Conservation (phyloP, 2,113 vertebrate species). For the Phocoena phocoena region DNA sequence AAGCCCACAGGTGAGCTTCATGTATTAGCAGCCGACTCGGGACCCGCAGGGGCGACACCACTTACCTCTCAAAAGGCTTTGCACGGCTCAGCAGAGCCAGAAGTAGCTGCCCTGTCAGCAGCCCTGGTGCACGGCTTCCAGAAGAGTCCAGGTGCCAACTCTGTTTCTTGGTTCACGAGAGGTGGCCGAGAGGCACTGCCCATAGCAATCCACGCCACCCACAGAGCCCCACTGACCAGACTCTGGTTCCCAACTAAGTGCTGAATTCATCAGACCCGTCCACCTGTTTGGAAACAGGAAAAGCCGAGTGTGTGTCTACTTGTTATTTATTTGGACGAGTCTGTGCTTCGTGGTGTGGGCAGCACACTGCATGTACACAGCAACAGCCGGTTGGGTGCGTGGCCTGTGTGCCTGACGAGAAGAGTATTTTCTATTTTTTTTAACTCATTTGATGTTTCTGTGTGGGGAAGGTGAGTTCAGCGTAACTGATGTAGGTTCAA, state of each 20-base stretch:
- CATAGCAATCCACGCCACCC: neutral
- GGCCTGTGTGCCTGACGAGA: constrained; percentile 67
- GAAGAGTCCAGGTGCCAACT: neutral
- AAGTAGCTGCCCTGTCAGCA: neutral
- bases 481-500: neutral
- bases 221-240: neutral
- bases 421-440: constrained; percentile 69
- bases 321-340: constrained; percentile 81
- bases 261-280: neutral
- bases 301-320: neutral
- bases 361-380: neutral
- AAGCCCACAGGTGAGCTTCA: neutral
- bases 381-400: neutral
- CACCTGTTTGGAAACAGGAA: neutral
- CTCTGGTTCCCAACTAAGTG: neutral
- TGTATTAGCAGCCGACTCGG: neutral
- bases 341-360: constrained; percentile 56
- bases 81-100: neutral
- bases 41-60: accelerated
- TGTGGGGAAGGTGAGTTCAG: neutral
- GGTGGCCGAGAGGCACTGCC: neutral
- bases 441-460: constrained; percentile 62
- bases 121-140: neutral
- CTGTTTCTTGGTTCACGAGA: neutral
- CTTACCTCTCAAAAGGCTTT: neutral